These are phyloP conservation scores for Pogoniulus pusillus DNA, from an alignment of 2,797 vertebrate genomes.

Conservation along the genomic window DNA sequence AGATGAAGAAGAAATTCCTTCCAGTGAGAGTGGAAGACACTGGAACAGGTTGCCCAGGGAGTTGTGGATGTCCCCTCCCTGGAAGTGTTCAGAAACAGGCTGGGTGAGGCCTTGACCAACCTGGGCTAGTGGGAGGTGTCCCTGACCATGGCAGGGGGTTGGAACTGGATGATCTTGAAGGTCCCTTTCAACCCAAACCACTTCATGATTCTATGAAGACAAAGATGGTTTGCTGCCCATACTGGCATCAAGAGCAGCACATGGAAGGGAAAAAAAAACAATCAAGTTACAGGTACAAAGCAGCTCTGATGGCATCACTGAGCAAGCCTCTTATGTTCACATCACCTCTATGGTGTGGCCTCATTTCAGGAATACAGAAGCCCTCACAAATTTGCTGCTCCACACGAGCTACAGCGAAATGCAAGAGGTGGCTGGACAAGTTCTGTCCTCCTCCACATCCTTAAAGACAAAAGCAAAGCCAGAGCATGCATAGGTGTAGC, in stretches of 20 bases:
- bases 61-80: no score
- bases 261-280: neutral
- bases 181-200: no score
- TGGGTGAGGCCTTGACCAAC: no score
- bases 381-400: neutral
- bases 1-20: no score
- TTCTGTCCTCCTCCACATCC: neutral
- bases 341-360: neutral
- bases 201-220: neutral
- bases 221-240: neutral
- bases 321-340: neutral
- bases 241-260: neutral
- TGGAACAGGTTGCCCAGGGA: no score
- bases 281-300: neutral
- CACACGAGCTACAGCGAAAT: neutral
- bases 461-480: neutral
- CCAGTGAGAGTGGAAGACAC: no score
- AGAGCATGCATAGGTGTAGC: neutral
- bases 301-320: neutral
- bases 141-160: no score
- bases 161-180: no score
- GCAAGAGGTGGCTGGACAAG: fast-evolving
- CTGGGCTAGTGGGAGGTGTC: no score
- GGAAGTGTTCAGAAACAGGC: no score
- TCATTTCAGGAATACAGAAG: neutral